These are phyloP conservation scores for Oenanthe oenanthe DNA, from an alignment of 2,113 vertebrate species.

Conservation along the genomic window DNA sequence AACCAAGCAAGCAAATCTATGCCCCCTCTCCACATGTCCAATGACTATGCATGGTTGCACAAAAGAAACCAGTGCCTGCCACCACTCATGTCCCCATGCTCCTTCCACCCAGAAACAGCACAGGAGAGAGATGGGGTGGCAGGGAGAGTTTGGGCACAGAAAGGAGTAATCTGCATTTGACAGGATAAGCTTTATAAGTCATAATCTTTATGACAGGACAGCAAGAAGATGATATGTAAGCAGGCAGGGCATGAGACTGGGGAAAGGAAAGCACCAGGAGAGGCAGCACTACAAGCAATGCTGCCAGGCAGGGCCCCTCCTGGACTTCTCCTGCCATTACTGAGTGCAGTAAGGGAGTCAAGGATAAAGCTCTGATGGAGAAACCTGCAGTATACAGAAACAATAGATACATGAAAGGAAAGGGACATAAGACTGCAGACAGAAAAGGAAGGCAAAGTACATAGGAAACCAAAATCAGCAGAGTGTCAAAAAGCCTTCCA, in stretches of 20 bases:
- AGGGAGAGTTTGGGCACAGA: not conserved
- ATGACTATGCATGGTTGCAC: rapidly evolving
- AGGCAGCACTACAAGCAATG: not conserved
- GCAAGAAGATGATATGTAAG: not conserved
- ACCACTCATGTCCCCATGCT: not conserved
- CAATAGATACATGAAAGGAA: not conserved
- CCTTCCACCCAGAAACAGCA: not conserved
- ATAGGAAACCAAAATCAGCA: not conserved
- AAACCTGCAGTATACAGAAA: not conserved
- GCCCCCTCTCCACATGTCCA: rapidly evolving
- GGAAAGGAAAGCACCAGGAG: not conserved
- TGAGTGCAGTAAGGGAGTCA: not conserved
- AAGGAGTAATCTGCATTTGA: not conserved
- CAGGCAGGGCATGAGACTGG: not conserved
- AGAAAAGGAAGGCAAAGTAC: not conserved
- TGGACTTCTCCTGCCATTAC: not conserved
- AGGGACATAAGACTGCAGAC: not conserved
- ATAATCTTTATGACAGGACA: not conserved
- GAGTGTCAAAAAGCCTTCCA: not conserved
- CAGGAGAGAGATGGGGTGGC: rapidly evolving
- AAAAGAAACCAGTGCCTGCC: not conserved
- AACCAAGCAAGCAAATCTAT: not conserved
- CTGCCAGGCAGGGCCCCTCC: not conserved
- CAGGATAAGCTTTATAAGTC: not conserved
- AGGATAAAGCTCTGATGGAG: not conserved